Conservation (phyloP, 2,113 vertebrate genomes). For the Pluvianellus socialis region DNA sequence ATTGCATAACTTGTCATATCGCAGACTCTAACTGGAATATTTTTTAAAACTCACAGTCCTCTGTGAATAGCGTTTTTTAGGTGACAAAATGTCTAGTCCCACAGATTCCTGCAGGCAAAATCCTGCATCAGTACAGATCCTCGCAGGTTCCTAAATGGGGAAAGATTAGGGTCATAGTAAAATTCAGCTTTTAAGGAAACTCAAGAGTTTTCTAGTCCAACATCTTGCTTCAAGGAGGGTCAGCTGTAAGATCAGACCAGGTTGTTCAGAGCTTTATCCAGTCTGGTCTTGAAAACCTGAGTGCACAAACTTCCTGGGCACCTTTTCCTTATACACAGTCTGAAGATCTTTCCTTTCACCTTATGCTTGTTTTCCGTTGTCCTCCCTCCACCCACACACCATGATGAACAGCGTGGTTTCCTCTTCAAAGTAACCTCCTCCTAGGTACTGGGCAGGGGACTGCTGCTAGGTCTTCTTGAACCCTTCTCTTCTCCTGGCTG, state of each 20-base stretch:
- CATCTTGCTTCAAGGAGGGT: neutral
- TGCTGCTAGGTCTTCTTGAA: neutral
- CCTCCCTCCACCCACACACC: neutral
- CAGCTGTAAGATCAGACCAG: neutral
- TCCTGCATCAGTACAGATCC: neutral
- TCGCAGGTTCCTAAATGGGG: neutral
- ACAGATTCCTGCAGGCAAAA: neutral
- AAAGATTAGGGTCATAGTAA: neutral
- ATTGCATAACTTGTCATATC: neutral
- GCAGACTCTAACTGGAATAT: neutral
- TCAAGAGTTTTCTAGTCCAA: neutral
- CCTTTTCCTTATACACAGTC: neutral
- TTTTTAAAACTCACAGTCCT: neutral
- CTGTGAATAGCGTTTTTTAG: neutral
- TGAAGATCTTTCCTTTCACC: neutral
- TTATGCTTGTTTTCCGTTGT: neutral
- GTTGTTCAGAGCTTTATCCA: neutral
- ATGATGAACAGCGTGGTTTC: rapidly evolving
- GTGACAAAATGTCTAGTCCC: neutral
- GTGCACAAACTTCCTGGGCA: neutral
- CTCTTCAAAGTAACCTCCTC: neutral
- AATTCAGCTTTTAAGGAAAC: neutral
- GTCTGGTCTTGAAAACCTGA: neutral
- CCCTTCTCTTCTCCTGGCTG: neutral
- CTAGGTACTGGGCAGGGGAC: rapidly evolving